Conservation (phyloP, 2,113 vertebrate species). For the Polypterus senegalus region DNA sequence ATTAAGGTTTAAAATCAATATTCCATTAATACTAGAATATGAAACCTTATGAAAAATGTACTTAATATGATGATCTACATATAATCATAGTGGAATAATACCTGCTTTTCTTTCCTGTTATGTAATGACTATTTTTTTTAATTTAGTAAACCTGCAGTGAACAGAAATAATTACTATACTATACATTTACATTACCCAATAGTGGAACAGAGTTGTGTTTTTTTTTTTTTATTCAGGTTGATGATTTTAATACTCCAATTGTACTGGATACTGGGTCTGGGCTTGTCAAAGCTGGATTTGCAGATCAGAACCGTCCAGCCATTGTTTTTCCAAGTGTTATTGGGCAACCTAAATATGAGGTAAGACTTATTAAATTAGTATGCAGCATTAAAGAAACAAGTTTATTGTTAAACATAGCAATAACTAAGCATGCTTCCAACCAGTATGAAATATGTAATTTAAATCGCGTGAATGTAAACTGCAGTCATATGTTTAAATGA, state of each 20-base stretch:
- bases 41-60: neutral
- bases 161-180: neutral
- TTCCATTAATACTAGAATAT: too few relatives aligned
- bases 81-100: neutral
- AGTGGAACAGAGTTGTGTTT: too few relatives aligned
- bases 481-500: too few relatives aligned
- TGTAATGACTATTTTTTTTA: neutral
- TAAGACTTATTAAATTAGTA: conserved; percentile 11
- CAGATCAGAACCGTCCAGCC: conserved; percentile 43
- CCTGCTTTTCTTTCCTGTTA: too few relatives aligned
- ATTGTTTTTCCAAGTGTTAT: conserved; percentile 45
- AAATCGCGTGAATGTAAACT: too few relatives aligned
- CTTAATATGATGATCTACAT: neutral
- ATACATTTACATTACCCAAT: too few relatives aligned
- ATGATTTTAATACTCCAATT: conserved; percentile 36
- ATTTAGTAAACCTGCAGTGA: too few relatives aligned
- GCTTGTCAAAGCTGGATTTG: conserved; percentile 54
- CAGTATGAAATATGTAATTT: too few relatives aligned
- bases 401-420: too few relatives aligned
- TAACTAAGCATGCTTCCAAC: too few relatives aligned
- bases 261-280: conserved; percentile 52
- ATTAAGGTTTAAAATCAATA: too few relatives aligned
- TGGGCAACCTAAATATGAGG: conserved; percentile 54
- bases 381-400: too few relatives aligned
- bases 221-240: conserved; percentile 27